Conservation (phyloP, 2,113 vertebrate genomes). For the Brienomyrus longianalis region DNA sequence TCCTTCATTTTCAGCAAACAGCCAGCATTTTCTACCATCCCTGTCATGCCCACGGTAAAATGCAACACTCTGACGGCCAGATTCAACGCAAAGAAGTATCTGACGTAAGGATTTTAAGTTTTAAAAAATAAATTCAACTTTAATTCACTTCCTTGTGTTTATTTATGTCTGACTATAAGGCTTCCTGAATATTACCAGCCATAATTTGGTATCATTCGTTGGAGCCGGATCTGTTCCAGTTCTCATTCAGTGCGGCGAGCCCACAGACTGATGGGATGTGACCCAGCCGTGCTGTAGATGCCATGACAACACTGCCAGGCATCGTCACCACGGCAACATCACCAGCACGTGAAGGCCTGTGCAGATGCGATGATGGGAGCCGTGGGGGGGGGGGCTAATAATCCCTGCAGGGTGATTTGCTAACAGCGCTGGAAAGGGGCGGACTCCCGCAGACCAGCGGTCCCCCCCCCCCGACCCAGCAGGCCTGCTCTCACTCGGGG, state of each 20-base stretch:
- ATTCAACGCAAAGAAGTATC: background rate
- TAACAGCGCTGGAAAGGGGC: background rate
- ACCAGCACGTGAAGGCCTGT: background rate
- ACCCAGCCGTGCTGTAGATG: background rate
- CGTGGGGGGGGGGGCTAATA: background rate
- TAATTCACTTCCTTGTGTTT: background rate
- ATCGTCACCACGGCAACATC: conserved; percentile 1
- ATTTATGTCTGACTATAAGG: background rate
- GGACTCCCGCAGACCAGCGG: background rate
- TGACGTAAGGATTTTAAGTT: background rate
- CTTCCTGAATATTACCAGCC: background rate
- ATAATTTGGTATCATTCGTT: background rate
- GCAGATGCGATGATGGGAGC: background rate
- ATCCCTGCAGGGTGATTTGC: background rate
- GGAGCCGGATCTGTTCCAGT: background rate
- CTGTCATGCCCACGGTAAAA: background rate
- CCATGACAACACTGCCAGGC: background rate
- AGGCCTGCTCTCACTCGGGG: background rate
- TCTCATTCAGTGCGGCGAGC: background rate
- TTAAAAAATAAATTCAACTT: background rate
- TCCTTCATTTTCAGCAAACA: background rate
- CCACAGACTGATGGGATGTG: background rate
- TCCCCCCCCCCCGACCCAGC: background rate
- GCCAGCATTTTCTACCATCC: background rate
- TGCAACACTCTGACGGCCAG: background rate